Conservation (phyloP, 2,888 invertebrate species). For the Steinernema carpocapsae region DNA sequence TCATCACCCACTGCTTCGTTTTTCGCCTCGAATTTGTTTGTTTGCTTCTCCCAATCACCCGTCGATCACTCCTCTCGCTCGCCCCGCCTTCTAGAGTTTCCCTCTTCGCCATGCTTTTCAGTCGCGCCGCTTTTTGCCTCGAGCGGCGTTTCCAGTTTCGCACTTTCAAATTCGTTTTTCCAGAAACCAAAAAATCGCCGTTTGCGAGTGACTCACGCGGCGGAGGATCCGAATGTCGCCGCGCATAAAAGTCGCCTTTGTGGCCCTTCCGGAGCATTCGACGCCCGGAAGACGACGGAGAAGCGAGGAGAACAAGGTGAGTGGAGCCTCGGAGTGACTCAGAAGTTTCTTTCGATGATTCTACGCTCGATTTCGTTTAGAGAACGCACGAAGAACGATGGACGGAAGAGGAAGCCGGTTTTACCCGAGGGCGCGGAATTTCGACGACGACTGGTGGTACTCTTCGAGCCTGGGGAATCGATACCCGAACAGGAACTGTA, state of each 20-base stretch:
- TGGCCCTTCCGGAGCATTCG: constrained; percentile 26
- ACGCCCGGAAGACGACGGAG: neutral
- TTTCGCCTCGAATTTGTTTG: neutral
- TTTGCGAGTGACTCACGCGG: neutral
- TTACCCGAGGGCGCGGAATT: too few species aligned
- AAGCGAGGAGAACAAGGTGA: neutral
- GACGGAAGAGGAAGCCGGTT: neutral
- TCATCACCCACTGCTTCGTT: neutral
- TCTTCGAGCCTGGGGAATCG: too few species aligned
- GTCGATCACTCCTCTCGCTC: neutral
- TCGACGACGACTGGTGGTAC: too few species aligned
- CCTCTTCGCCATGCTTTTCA: neutral
- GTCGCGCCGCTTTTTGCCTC: constrained; percentile 17
- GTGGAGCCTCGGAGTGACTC: neutral
- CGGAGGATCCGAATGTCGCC: constrained; percentile 17
- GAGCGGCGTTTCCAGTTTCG: constrained; percentile 15
- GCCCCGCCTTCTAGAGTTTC: neutral
- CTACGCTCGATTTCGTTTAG: neutral
- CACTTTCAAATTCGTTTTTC: neutral
- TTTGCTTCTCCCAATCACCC: neutral
- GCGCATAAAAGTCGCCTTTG: constrained; percentile 25
- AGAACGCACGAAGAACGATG: neutral
- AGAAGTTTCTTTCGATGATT: neutral
- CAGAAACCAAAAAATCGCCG: constrained; percentile 12
- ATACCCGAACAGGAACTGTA: too few species aligned